phyloP scores from a whole-genome alignment of 2,797 vertebrate species.

The Notolabrus celidotus region DNA sequence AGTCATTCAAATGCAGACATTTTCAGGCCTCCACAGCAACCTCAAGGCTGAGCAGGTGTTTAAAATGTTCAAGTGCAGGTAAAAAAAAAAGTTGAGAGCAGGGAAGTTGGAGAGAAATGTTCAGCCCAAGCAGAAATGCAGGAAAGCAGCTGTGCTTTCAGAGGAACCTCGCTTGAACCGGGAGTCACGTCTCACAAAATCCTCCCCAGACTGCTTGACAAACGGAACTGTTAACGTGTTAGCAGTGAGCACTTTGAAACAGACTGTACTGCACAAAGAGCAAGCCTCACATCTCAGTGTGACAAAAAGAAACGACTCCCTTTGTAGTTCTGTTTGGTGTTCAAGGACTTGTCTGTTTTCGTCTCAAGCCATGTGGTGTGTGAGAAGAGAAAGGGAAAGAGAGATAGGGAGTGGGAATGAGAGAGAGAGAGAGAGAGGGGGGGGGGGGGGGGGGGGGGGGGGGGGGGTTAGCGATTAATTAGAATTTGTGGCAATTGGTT shows the following conservation, averaged over 20 bases:
- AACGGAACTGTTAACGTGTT: not conserved
- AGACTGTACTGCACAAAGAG: conserved; percentile 22
- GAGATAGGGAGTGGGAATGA: conserved; percentile 1
- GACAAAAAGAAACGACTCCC: conserved; percentile 9
- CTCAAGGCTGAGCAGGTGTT: conserved; percentile 1
- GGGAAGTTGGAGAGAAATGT: not conserved
- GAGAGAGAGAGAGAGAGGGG: conserved; percentile 17
- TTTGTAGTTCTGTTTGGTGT: conserved; percentile 46
- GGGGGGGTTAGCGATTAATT: conserved; percentile 74
- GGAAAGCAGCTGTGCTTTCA: conserved; percentile 1
- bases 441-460: conserved; percentile 19
- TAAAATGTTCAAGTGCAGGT: not conserved
- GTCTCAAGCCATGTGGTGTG: conserved; percentile 33
- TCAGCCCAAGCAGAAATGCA: not conserved
- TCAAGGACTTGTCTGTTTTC: conserved; percentile 51
- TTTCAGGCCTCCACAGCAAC: conserved; percentile 2
- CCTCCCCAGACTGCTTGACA: not conserved
- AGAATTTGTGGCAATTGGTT: conserved; percentile 79
- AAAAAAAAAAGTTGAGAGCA: conserved; percentile 6
- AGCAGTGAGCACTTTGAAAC: conserved; percentile 6
- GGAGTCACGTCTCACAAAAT: not conserved
- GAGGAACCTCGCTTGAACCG: conserved; percentile 16
- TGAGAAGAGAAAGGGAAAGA: conserved; percentile 16
- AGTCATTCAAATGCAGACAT: no score
- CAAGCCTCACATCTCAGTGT: conserved; percentile 32